phyloP scores from a whole-genome alignment of 1,140 invertebrate species.

The Laodelphax striatellus region DNA sequence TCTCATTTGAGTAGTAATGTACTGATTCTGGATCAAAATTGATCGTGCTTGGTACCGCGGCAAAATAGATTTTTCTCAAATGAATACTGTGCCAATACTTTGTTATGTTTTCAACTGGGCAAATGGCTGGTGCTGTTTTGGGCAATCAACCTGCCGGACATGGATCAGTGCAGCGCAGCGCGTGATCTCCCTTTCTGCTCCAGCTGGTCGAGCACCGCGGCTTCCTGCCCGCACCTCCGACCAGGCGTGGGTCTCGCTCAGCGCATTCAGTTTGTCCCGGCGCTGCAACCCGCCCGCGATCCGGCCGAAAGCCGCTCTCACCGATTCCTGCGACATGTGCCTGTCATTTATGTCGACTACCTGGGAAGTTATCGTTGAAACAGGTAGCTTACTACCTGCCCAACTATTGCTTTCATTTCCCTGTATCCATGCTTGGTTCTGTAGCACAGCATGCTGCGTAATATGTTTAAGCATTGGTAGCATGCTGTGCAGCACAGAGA shows the following conservation, averaged over 20 bases:
- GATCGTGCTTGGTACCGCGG: no score
- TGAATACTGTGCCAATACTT: no score
- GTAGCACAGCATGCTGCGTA: no score
- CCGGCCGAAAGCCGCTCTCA: slow-evolving; percentile 93
- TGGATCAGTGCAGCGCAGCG: slow-evolving; percentile 95
- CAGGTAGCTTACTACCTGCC: slow-evolving; percentile 49
- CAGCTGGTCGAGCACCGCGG: slow-evolving; percentile 94
- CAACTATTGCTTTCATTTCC: no score
- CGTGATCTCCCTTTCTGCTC: slow-evolving; percentile 94
- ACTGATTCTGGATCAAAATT: no score
- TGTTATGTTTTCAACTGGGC: slow-evolving; percentile 51
- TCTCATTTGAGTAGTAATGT: no score
- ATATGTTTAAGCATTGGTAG: no score
- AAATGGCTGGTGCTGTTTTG: slow-evolving; percentile 99
- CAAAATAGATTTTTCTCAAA: no score
- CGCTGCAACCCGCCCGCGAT: slow-evolving; percentile 99
- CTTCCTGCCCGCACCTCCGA: slow-evolving; percentile 85
- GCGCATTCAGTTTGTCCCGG: slow-evolving; percentile 98
- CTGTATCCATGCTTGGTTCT: no score
- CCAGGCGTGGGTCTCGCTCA: slow-evolving; percentile 93
- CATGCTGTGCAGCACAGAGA: no score
- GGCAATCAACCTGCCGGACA: slow-evolving; percentile 98
- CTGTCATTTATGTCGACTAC: slow-evolving; percentile 99
- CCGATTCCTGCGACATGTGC: slow-evolving; percentile 86
- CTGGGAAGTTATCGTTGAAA: slow-evolving; percentile 91